Evolutionary conservation across 2,797 vertebrate species (phyloP).

Genomic region (Chiroxiphia lanceolata): DNA sequence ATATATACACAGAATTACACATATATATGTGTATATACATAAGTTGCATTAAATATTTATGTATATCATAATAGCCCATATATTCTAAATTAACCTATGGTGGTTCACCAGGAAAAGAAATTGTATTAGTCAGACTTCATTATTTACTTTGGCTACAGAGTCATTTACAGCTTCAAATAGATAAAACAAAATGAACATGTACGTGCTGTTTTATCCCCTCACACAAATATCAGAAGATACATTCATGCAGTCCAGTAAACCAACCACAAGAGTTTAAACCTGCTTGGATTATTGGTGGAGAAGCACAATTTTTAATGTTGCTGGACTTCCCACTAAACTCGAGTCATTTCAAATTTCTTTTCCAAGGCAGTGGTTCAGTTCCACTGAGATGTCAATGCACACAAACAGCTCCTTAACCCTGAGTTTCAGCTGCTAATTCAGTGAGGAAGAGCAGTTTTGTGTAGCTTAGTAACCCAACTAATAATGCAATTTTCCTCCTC

Average conservation of each 20-base stretch:
- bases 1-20: not conserved
- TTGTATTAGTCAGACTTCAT: not conserved
- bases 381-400: not conserved
- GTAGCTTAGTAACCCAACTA: not conserved
- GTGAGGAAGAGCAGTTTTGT: not conserved
- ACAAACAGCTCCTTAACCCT: not conserved
- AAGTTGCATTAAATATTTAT: not conserved
- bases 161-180: not conserved
- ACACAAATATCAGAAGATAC: not conserved
- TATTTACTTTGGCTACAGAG: not conserved
- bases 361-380: not conserved
- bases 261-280: not conserved
- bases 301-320: not conserved
- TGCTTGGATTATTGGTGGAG: not conserved
- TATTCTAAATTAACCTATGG: not conserved
- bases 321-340: not conserved
- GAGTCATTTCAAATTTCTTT: not conserved
- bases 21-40: not conserved
- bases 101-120: not conserved
- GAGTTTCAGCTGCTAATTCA: not conserved
- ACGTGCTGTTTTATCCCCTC: not conserved
- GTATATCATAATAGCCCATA: not conserved
- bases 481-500: not conserved
- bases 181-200: not conserved
- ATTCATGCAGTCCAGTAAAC: not conserved